phyloP scores from a whole-genome alignment of 2,113 vertebrate genomes.

The Hystrix brachyura region DNA sequence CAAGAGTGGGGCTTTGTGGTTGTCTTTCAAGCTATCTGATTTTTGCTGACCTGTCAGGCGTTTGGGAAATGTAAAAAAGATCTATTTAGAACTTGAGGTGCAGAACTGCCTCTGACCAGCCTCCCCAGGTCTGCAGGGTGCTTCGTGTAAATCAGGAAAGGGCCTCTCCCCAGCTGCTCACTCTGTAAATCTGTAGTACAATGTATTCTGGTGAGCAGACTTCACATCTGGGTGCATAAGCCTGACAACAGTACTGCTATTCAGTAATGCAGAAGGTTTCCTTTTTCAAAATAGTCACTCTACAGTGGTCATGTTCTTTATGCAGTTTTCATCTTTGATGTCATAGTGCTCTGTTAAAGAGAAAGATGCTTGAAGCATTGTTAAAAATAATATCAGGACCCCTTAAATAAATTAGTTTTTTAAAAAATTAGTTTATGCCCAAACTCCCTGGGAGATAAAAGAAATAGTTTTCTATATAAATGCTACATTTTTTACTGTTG shows the following conservation, averaged over 20 bases:
- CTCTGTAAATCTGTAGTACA: neutral
- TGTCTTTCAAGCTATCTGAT: neutral
- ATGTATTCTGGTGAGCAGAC: neutral
- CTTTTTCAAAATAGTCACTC: neutral
- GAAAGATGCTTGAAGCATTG: neutral
- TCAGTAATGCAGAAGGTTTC: neutral
- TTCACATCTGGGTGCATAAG: neutral
- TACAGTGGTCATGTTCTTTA: neutral
- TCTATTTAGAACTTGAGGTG: neutral
- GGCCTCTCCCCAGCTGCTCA: neutral
- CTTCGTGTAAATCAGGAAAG: neutral
- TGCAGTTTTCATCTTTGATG: neutral
- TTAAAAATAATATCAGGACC: neutral
- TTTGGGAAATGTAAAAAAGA: neutral
- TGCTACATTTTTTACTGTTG: neutral
- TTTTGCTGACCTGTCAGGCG: neutral
- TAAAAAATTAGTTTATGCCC: neutral
- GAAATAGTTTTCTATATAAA: neutral
- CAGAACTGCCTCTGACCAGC: neutral
- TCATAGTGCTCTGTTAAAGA: neutral
- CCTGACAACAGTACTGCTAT: accelerated
- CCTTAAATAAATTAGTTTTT: neutral
- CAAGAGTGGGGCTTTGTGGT: neutral
- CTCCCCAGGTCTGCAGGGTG: neutral
- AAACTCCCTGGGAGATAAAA: neutral